Percentiles rank a stretch among this genome's conserved stretches.
phyloP scores from a whole-genome alignment of 2,797 vertebrate species.

The Balearica regulorum region DNA sequence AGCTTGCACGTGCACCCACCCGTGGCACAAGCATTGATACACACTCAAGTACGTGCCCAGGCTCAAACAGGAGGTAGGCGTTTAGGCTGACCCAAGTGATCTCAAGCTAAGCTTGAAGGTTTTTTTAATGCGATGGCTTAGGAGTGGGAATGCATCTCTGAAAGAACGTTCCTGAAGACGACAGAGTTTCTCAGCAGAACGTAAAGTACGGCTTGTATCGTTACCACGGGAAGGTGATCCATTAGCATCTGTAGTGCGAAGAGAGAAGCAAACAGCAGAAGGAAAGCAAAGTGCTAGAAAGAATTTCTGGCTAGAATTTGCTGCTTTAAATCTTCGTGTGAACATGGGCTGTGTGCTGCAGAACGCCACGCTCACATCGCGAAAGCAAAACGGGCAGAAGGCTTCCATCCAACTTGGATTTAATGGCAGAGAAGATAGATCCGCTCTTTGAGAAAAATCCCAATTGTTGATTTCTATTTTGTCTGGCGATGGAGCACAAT shows the following conservation, averaged over 20 bases:
- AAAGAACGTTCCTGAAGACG: neutral
- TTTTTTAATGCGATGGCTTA: neutral
- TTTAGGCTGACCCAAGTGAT: neutral
- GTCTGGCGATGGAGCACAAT: conserved; percentile 25
- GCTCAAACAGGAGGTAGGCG: neutral
- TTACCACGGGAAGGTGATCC: neutral
- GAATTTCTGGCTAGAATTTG: conserved; percentile 24
- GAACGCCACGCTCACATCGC: neutral
- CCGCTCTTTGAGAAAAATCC: conserved; percentile 4
- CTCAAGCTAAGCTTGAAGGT: neutral
- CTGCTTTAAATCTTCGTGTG: neutral
- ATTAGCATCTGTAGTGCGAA: conserved; percentile 14
- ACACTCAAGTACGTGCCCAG: neutral
- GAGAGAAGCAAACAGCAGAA: conserved; percentile 36
- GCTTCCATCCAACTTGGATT: conserved; percentile 14
- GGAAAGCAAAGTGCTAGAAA: conserved; percentile 23
- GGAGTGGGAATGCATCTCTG: neutral
- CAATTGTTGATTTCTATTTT: conserved; percentile 53
- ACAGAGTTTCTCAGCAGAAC: neutral
- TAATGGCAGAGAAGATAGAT: conserved; percentile 35
- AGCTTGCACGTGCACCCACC: neutral
- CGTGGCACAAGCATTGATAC: neutral
- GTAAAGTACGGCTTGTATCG: neutral
- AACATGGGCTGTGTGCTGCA: neutral
- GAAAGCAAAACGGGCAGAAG: conserved; percentile 19